Evolutionary conservation across 2,113 vertebrate species (phyloP).

Genomic region (Lagopus muta): DNA sequence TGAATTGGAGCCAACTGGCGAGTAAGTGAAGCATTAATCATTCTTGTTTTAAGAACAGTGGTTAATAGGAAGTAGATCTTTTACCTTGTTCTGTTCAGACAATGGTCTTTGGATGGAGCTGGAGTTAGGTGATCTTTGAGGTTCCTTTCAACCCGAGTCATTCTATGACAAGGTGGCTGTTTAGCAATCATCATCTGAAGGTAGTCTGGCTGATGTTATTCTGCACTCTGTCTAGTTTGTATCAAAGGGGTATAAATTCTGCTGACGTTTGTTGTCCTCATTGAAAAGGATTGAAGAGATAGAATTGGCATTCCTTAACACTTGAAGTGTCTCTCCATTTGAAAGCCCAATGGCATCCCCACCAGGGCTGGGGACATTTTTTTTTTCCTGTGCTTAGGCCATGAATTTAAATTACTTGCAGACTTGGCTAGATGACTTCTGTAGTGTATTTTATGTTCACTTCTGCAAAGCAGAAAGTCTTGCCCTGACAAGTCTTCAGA

Average conservation of each 20-base stretch:
- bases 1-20: constrained; percentile 97
- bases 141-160: no score
- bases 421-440: no score
- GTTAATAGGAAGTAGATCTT: not conserved
- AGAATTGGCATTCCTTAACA: not conserved
- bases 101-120: not conserved
- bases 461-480: not conserved
- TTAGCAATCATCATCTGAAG: rapidly evolving
- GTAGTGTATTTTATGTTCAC: not conserved
- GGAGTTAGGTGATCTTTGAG: no score
- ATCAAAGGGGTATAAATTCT: not conserved
- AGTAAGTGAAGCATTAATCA: constrained; percentile 83
- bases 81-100: not conserved
- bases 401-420: not conserved
- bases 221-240: not conserved
- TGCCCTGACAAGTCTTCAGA: not conserved
- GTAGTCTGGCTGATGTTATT: not conserved
- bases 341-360: no score
- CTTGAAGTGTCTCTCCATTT: not conserved
- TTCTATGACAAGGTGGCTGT: not conserved
- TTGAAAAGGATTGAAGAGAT: not conserved
- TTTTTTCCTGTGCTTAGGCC: not conserved
- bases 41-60: not conserved
- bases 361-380: not conserved
- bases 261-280: not conserved